Evolutionary conservation across 1,140 invertebrate genomes (phyloP).

Genomic region (Psix sp.): DNA sequence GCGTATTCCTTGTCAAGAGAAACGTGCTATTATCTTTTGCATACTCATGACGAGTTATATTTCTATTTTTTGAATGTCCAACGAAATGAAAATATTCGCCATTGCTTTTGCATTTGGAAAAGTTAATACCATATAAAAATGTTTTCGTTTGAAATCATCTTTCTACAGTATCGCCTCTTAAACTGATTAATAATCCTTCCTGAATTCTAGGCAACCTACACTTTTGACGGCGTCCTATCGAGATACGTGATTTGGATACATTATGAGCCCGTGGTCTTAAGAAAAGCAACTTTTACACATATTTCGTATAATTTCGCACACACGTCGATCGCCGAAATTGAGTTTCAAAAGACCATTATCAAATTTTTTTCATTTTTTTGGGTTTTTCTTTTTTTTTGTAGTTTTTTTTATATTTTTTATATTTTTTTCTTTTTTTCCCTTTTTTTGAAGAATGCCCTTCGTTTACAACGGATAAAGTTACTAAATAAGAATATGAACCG

Average conservation of each 20-base stretch:
- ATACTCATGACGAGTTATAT: slow-evolving; percentile 24
- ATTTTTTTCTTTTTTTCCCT: too few relatives aligned
- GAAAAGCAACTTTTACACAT: slow-evolving; percentile 41
- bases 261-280: slow-evolving; percentile 35
- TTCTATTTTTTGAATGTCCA: slow-evolving; percentile 19
- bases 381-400: too few relatives aligned
- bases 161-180: slow-evolving; percentile 21
- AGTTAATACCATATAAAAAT: background rate
- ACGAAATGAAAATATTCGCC: slow-evolving; percentile 45
- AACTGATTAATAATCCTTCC: slow-evolving; percentile 22
- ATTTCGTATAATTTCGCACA: background rate
- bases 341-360: slow-evolving; percentile 37
- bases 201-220: slow-evolving; percentile 56
- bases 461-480: slow-evolving; percentile 38
- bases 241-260: slow-evolving; percentile 29
- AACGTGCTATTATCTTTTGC: slow-evolving; percentile 28
- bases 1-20: slow-evolving; percentile 19
- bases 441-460: slow-evolving; percentile 54
- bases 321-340: too few relatives aligned
- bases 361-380: too few relatives aligned
- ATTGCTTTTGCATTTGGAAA: slow-evolving; percentile 26
- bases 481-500: slow-evolving; percentile 17
- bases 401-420: too few relatives aligned
- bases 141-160: background rate
- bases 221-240: slow-evolving; percentile 48